A percentile compares a stretch with the other conserved stretches of the same genome.
phyloP scores from a whole-genome alignment of 2,888 invertebrate genomes.

The Silvanus unidentatus region DNA sequence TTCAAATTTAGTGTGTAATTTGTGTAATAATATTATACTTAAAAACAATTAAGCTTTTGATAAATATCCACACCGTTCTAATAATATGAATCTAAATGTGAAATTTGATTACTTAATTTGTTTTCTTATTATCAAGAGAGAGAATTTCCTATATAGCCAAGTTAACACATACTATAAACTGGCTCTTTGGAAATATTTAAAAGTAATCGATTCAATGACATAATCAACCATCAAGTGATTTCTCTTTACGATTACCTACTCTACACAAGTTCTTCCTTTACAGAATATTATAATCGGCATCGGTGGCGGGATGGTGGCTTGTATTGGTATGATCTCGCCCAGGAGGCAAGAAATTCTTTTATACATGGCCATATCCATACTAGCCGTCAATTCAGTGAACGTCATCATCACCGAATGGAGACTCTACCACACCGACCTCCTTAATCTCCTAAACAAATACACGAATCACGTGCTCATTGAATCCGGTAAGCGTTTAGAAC shows the following conservation, averaged over 20 bases:
- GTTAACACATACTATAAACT: no score
- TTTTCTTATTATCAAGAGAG: no score
- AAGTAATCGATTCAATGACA: constrained; percentile 1
- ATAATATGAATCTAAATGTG: no score
- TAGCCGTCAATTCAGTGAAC: constrained; percentile 51
- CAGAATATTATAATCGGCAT: constrained; percentile 50
- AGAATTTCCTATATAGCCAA: no score
- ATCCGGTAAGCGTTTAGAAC: constrained; percentile 36
- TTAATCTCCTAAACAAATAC: constrained; percentile 34
- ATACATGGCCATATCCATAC: constrained; percentile 50
- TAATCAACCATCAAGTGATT: neutral
- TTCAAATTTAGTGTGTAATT: no score
- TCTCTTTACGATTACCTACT: neutral
- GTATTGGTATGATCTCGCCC: constrained; percentile 44
- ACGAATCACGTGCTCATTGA: constrained; percentile 42
- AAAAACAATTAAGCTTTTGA: no score
- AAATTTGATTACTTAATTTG: no score
- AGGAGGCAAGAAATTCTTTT: constrained; percentile 47
- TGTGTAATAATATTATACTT: no score
- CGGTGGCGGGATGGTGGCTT: constrained; percentile 46
- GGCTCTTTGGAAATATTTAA: no score
- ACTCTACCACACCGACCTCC: constrained; percentile 41
- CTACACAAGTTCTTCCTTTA: constrained; percentile 23
- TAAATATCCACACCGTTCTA: no score
- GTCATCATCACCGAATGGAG: constrained; percentile 49